Base-by-base conservation (phyloP, 2,888 invertebrate genomes). In the Erpobdella octoculata region DNA sequence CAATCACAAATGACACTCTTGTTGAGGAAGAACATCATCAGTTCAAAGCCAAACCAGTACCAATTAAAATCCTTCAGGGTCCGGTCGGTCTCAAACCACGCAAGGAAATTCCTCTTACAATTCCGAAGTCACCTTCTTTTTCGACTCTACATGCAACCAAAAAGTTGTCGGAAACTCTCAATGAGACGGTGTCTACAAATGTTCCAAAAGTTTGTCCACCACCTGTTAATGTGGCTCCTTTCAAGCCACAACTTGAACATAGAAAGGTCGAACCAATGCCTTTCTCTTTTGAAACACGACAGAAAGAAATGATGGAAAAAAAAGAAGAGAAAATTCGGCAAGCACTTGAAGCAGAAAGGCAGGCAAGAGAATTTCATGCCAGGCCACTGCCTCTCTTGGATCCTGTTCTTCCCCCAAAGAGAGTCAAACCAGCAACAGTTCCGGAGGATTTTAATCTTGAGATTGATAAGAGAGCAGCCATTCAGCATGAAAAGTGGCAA, bases 341-440 rank as follows among this genome's bases (percentile, higher is more conserved):
- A 35, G 35, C 33, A 5, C 18, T 35, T 1, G 48, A 36, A 46
- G 46, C 33, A 21, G 69, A 69, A 58, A 69, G 58, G 28, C 35
- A 69, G 21, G 69, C 69, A 33, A 25, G 69, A 33, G 46, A 48
- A 15, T 69, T 69, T 69, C n/a, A 33, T n/a, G 69, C 69, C n/a
- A 48, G 36, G 15, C 69, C 69, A 8, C 33, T 69, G 36, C 58
- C 53, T 48, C n/a, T 31, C 35, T 41, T 69, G n/a, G 21, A 33
- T 58, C 53, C 69, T 0, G 36, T 31, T 25, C 58, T 69, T 4
- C 69, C 69, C 6, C 18, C 35, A 21, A 69, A 69, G n/a, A 69
- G 58, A 48, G 15, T 33, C 18, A 28, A 15, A 9, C 58, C 69
- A n/a, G 33, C 35, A 33, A 69, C 69, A 21, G 31, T 33, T n/a